Conservation (phyloP, 2,888 invertebrate species). For the Apodemia mormo region DNA sequence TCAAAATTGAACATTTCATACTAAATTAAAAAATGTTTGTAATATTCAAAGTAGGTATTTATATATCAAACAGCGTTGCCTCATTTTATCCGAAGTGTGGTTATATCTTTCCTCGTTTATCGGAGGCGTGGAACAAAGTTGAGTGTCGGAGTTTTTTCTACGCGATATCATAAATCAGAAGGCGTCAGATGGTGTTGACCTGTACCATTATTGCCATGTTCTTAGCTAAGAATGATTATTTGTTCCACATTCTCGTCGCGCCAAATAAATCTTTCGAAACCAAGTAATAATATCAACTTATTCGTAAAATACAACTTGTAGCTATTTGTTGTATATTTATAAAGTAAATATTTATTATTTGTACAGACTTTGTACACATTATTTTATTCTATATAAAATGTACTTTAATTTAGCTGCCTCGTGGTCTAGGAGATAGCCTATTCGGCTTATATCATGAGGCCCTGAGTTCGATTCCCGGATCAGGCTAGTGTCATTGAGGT, state of each 20-base stretch:
- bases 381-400: too few relatives aligned
- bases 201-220: conserved; percentile 73
- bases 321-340: neutral
- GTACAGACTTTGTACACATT: too few relatives aligned
- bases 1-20: too few relatives aligned
- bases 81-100: conserved; percentile 8
- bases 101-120: conserved; percentile 2
- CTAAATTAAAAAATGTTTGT: too few relatives aligned
- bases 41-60: neutral
- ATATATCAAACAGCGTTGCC: conserved; percentile 3
- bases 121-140: conserved; percentile 31
- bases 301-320: neutral
- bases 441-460: too few relatives aligned
- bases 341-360: too few relatives aligned
- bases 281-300: conserved; percentile 10
- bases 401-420: too few relatives aligned
- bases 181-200: conserved; percentile 76
- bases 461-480: too few relatives aligned
- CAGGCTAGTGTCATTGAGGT: too few relatives aligned
- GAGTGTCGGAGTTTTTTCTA: conserved; percentile 56
- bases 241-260: conserved; percentile 26
- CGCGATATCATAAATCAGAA: conserved; percentile 70
- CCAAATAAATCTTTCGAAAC: conserved; percentile 21
- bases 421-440: too few relatives aligned
- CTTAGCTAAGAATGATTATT: conserved; percentile 70